Percentiles rank a stretch among this genome's conserved stretches.
phyloP scores from a whole-genome alignment of 1,140 invertebrate genomes.

The Sitobion miscanthi region DNA sequence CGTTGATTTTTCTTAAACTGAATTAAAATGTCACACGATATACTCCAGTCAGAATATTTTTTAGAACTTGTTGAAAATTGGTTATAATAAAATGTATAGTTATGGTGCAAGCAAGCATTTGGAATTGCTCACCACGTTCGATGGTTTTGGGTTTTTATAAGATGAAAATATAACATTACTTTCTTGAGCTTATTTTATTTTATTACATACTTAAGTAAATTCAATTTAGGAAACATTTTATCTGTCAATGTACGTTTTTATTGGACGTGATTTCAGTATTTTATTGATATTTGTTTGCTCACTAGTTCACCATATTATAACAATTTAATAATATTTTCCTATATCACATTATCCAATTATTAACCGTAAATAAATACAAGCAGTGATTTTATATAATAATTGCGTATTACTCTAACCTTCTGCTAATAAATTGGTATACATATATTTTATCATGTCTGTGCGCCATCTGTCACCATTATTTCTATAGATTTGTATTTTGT shows the following conservation, averaged over 20 bases:
- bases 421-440: slow-evolving; percentile 7
- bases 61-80: neutral
- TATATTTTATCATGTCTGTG: neutral
- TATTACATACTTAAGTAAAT: neutral
- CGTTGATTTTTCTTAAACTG: neutral
- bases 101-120: neutral
- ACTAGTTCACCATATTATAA: neutral
- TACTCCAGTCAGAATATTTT: neutral
- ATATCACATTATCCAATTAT: neutral
- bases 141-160: neutral
- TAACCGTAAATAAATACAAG: neutral
- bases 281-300: neutral
- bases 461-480: neutral
- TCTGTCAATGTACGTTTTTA: neutral
- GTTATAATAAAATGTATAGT: neutral
- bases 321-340: neutral
- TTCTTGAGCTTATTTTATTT: neutral
- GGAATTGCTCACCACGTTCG: neutral
- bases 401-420: neutral
- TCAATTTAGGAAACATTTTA: neutral
- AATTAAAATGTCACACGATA: neutral
- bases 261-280: neutral
- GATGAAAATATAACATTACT: neutral
- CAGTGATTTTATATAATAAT: slow-evolving; percentile 6
- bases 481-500: neutral